These are phyloP conservation scores for Stegostoma tigrinum DNA, from an alignment of 2,113 vertebrate genomes.

Conservation along the genomic window DNA sequence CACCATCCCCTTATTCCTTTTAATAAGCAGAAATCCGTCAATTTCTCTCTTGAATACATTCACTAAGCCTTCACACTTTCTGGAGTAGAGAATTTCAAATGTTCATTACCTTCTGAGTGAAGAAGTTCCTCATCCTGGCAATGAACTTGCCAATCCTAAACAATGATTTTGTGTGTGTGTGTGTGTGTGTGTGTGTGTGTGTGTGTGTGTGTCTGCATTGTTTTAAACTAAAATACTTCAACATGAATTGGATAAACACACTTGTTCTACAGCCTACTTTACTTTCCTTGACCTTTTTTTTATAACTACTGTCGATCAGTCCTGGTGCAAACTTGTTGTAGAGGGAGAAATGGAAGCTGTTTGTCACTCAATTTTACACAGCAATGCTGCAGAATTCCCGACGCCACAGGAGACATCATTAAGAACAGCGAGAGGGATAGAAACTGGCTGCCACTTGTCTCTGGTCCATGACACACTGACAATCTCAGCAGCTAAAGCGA, in stretches of 20 bases:
- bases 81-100: no score
- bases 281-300: not conserved
- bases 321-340: not conserved
- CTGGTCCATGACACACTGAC: not conserved
- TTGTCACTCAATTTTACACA: not conserved
- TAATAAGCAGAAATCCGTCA: no score
- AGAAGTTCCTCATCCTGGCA: no score
- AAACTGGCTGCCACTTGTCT: not conserved
- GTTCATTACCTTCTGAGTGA: no score
- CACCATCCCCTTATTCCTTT: no score
- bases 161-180: not conserved
- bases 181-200: not conserved
- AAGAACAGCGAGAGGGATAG: not conserved
- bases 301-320: not conserved
- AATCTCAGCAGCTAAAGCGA: not conserved
- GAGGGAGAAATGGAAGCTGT: not conserved
- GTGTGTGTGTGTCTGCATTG: not conserved
- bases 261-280: not conserved
- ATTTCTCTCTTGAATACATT: no score
- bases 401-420: not conserved
- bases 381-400: not conserved
- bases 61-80: no score
- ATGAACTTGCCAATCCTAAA: not conserved
- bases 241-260: not conserved
- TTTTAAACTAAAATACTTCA: not conserved